Conservation (phyloP, 2,888 invertebrate species). For the Conchocele bisecta region DNA sequence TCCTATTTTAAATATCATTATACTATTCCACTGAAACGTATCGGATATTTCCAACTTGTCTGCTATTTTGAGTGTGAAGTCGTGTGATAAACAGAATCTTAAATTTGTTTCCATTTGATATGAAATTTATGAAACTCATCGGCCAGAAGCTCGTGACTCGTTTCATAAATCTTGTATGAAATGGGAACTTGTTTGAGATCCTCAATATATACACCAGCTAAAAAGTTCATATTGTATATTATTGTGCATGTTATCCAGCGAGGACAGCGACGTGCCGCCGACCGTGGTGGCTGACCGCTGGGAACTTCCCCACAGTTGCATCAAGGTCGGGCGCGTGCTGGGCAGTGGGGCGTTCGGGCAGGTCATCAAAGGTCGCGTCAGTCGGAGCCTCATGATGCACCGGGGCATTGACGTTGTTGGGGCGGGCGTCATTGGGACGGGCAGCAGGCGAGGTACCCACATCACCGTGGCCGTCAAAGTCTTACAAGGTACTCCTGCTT, state of each 20-base stretch:
- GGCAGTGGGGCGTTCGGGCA: constrained; percentile 78
- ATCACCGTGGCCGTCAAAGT: constrained; percentile 75
- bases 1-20: too few relatives aligned
- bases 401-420: constrained; percentile 49
- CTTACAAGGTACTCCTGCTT: constrained; percentile 77
- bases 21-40: too few relatives aligned
- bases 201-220: too few relatives aligned
- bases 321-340: constrained; percentile 68
- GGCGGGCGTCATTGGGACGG: constrained; percentile 7
- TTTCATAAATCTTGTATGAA: too few relatives aligned
- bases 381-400: constrained; percentile 63
- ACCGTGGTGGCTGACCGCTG: constrained; percentile 70
- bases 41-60: too few relatives aligned
- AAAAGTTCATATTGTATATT: background rate
- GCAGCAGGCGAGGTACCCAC: constrained; percentile 37
- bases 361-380: constrained; percentile 73
- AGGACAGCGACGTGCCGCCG: constrained; percentile 25
- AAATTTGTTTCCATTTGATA: too few relatives aligned
- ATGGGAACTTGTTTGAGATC: too few relatives aligned
- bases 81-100: too few relatives aligned
- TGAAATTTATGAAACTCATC: too few relatives aligned
- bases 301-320: constrained; percentile 71
- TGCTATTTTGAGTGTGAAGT: too few relatives aligned
- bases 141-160: too few relatives aligned
- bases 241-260: background rate